Base-by-base conservation (phyloP, 2,797 vertebrate species). In the Poecilia picta region DNA sequence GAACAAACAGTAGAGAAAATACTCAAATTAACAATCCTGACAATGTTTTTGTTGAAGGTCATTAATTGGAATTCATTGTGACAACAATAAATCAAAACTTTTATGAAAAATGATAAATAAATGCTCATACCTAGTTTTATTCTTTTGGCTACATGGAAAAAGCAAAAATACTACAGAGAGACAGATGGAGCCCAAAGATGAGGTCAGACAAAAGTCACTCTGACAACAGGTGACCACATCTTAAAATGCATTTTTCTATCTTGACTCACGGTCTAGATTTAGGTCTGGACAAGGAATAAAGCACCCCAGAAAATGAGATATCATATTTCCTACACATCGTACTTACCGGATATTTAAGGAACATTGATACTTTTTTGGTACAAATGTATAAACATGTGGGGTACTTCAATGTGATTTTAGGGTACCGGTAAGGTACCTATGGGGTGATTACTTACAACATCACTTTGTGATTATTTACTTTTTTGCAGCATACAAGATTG, bases 181-280 rank as follows among this genome's bases (percentile, higher is more conserved):
- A 89, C 90, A 91, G 87, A 88, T 88, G 89, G 89, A 90, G 84
- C 88, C 83, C 87, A 87, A 85, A 92, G 85, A 92, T 79, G 82
- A 92, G 88, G 87, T 92, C 89, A 90, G 82, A 89, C 88, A 84
- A 86, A 36, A 64, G 31, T 64, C 83, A 80, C 75, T 75, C 75
- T 70, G 75, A 89, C 87, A 85, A 85, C 84, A 89, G 83, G 87
- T 88, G 87, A 87, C 83, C 73, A 76, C 80, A 73, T 86, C 87
- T 88, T 86, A 87, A 89, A 55, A 41, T 39, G 2, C 25, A 41
- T 13, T 55, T 55, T 15, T 10, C 33, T 74, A 55, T 53, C n/a
- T 6, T n/a, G 12, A 25, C 16, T 41, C 3, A 41, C 3, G 3
- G 47, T 53, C 11, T 39, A 8, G 11, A 73, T 39, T 53, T 53